Percentiles rank a stretch among this genome's conserved stretches.
phyloP scores from a whole-genome alignment of 2,797 vertebrate species.

The Oreortyx pictus region DNA sequence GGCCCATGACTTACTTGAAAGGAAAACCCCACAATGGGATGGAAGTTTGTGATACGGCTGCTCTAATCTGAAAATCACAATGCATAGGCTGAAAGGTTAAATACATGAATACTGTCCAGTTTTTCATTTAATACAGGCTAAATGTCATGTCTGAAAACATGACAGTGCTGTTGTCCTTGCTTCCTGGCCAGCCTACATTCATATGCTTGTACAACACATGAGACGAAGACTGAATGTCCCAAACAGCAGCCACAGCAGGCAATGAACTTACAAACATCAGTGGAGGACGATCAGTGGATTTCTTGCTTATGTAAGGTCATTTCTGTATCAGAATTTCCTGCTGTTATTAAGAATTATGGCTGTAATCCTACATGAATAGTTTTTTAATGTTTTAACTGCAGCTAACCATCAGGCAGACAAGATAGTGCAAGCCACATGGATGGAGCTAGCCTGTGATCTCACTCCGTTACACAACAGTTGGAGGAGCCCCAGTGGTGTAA shows the following conservation, averaged over 20 bases:
- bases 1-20: neutral
- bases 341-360: neutral
- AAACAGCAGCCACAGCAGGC: neutral
- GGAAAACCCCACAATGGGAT: neutral
- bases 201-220: neutral
- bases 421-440: conserved; percentile 1
- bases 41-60: neutral
- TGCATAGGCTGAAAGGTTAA: conserved; percentile 1
- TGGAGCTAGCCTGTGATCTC: conserved; percentile 62
- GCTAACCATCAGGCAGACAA: conserved; percentile 22
- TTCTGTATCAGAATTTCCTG: conserved; percentile 18
- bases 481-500: conserved; percentile 33
- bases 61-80: neutral
- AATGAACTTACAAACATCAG: neutral
- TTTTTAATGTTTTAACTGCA: conserved; percentile 17
- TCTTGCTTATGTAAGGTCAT: conserved; percentile 5
- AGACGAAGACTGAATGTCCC: neutral
- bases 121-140: conserved; percentile 2
- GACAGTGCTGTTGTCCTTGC: neutral
- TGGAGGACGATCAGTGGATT: conserved; percentile 23
- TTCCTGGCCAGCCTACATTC: neutral
- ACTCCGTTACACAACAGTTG: conserved; percentile 56
- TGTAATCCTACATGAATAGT: conserved; percentile 19
- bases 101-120: neutral
- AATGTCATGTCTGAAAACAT: neutral